These are phyloP conservation scores for Chrysodeixis includens DNA, from an alignment of 2,888 invertebrate genomes.

Conservation along the genomic window DNA sequence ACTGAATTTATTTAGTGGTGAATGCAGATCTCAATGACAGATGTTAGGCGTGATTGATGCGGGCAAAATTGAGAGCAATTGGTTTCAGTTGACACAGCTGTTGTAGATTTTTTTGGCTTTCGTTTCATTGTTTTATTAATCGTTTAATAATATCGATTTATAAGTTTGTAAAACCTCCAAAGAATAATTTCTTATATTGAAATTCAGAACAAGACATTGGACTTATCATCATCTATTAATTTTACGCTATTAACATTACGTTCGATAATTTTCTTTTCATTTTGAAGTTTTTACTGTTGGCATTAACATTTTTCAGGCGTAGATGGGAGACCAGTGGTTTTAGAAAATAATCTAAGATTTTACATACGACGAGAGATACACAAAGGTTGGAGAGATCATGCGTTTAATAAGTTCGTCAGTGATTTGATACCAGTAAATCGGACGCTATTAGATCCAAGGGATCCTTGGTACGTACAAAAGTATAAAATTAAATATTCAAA, in stretches of 20 bases:
- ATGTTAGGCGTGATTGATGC: neutral
- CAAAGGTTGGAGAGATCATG: conserved; percentile 98
- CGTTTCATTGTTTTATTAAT: neutral
- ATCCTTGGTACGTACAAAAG: conserved; percentile 92
- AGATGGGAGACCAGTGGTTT: conserved; percentile 92
- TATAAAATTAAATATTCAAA: neutral
- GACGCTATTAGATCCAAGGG: conserved; percentile 95
- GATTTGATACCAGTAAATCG: conserved; percentile 98
- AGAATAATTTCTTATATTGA: too few species aligned
- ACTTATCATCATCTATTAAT: too few species aligned
- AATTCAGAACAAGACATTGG: too few species aligned
- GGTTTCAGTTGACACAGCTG: neutral
- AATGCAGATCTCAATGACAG: neutral
- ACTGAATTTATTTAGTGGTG: neutral
- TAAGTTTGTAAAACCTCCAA: too few species aligned
- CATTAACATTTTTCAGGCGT: conserved; percentile 68
- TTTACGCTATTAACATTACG: neutral
- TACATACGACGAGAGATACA: conserved; percentile 94
- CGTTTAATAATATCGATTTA: too few species aligned
- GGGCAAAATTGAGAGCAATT: conserved; percentile 2
- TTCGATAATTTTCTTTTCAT: neutral
- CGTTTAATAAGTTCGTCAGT: conserved; percentile 99
- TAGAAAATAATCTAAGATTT: conserved; percentile 93
- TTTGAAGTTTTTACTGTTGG: too few species aligned
- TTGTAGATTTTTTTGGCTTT: neutral